Base-by-base conservation (phyloP, 2,797 vertebrate species). In the Sphenopsis melanotis region DNA sequence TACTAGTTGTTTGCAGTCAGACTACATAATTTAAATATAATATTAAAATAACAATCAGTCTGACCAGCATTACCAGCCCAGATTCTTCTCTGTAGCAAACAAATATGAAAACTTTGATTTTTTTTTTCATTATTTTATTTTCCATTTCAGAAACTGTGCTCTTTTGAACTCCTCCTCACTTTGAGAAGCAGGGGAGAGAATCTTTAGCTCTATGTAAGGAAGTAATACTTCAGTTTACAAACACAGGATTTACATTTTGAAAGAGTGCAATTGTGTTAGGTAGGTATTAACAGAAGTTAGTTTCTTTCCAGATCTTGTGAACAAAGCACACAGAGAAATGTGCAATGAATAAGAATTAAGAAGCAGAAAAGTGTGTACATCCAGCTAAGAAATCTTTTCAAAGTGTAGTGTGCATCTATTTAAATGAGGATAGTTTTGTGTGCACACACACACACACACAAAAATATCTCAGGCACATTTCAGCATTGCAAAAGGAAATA, bases 381-480 rank as follows among this genome's bases (percentile, higher is more conserved):
- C 55, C 86, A 82, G 56, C 71, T 91, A 89, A 90, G 66, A 92
- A 84, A 83, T 82, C 89, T 95, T 94, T 89, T 84, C 49, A 64
- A 88, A 96, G 75, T 90, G 63, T 85, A 52, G 90, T 94, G 89
- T 95, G 93, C 91, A 66, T 96, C 90, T 94, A 1, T 87, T 96
- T 88, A 94, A 94, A 94, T 80, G 23, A 90, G 81, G 53, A 76
- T 56, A 37, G 90, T 87, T 97, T 97, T 97, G 94, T 97, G 94
- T 76, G 93, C 97, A 94, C 21, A 56, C 55, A 56, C 90, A 94
- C 53, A 56, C 91, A 94, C 75, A 44, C 30, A 66, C 26, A 57
- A 0, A 50, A 76, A 92, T 74, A 96, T 93, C 97, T 98, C 97
- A 96, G 97, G 97, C 97, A 96, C 61, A 44, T 95, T 94, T 96